Evolutionary conservation across 2,797 vertebrate genomes (phyloP).

Genomic region (Diglossa cyanea): DNA sequence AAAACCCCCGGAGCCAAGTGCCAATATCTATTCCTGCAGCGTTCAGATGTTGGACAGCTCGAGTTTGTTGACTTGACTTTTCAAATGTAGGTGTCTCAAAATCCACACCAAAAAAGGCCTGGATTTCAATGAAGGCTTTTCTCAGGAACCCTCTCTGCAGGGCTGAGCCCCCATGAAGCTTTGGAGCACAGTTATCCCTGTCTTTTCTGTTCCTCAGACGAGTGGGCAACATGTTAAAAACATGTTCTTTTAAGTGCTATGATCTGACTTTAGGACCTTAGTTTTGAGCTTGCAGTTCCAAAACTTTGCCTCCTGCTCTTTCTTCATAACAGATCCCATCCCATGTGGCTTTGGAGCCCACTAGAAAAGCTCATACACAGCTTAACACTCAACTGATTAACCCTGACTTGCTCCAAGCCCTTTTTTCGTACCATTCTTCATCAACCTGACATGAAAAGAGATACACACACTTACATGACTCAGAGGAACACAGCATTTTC

Average conservation of each 20-base stretch:
- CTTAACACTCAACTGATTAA: conserved; percentile 4
- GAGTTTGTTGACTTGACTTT: not conserved
- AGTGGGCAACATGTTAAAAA: not conserved
- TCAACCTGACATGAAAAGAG: not conserved
- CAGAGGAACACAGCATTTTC: not conserved
- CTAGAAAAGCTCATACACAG: not conserved
- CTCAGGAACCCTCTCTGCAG: not conserved
- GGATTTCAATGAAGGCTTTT: not conserved
- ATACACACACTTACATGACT: not conserved
- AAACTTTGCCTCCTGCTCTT: not conserved
- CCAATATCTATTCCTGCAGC: not conserved
- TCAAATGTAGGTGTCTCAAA: not conserved
- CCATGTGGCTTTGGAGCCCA: not conserved
- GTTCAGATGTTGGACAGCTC: not conserved
- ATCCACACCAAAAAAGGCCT: not conserved
- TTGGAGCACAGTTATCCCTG: not conserved
- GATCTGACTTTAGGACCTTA: not conserved
- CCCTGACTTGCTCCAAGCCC: not conserved
- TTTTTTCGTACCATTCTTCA: not conserved
- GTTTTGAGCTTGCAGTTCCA: not conserved
- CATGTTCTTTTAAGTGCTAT: not conserved
- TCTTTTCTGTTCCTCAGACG: not conserved
- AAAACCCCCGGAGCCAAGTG: not conserved
- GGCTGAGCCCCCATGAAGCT: not conserved
- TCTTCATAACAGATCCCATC: not conserved